phyloP scores from a whole-genome alignment of 2,888 invertebrate species.

The Drosophila lacicola region DNA sequence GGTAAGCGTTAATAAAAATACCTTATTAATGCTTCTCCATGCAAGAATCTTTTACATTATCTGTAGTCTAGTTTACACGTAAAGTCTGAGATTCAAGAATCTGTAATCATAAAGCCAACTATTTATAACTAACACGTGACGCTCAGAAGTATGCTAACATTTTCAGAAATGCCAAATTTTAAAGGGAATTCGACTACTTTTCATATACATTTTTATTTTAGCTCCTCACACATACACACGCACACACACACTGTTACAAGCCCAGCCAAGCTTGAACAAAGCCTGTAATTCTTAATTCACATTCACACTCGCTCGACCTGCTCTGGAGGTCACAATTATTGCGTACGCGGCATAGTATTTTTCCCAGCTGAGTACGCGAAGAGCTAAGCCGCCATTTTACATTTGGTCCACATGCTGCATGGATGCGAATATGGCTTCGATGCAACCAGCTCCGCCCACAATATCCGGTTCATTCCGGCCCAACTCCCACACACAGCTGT shows the following conservation, averaged over 20 bases:
- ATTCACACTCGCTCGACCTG: slow-evolving; percentile 35
- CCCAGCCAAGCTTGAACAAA: slow-evolving; percentile 33
- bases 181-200: not conserved
- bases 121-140: not conserved
- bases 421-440: slow-evolving; percentile 26
- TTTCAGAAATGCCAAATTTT: not conserved
- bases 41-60: too few species aligned
- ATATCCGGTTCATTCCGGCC: slow-evolving; percentile 32
- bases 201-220: not conserved
- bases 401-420: slow-evolving; percentile 43
- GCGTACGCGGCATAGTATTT: slow-evolving; percentile 63
- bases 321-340: slow-evolving; percentile 42
- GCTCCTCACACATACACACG: not conserved
- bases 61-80: too few species aligned
- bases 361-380: slow-evolving; percentile 62
- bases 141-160: slow-evolving; percentile 31
- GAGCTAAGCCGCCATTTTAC: slow-evolving; percentile 56
- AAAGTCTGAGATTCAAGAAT: not conserved
- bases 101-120: not conserved
- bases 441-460: slow-evolving; percentile 21
- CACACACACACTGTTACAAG: slow-evolving; percentile 4
- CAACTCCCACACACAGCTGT: slow-evolving; percentile 49
- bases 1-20: too few species aligned
- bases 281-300: slow-evolving; percentile 63
- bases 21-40: too few species aligned